Conservation (phyloP, 2,888 invertebrate genomes). For the Cerastis rubricosa region DNA sequence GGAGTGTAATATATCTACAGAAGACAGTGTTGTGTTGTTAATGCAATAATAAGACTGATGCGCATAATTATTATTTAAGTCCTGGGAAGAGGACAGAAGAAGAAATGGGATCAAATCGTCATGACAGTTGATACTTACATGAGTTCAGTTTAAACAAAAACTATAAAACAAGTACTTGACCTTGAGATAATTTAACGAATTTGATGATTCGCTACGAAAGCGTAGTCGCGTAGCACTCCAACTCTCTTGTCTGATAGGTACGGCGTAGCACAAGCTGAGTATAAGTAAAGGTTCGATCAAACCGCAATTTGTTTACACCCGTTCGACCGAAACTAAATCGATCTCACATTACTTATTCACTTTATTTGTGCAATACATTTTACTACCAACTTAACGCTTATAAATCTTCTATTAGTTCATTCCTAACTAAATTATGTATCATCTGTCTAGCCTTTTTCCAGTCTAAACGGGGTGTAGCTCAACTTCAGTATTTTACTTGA, state of each 20-base stretch:
- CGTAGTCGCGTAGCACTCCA: not conserved
- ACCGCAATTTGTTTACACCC: not conserved
- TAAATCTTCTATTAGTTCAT: not conserved
- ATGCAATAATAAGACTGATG: not conserved
- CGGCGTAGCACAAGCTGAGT: conserved; percentile 9
- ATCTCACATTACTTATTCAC: not conserved
- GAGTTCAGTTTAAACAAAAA: not conserved
- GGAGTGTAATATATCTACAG: not conserved
- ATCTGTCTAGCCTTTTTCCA: no score
- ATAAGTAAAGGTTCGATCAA: not conserved
- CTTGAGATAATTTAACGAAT: not conserved
- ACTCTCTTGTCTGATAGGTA: not conserved
- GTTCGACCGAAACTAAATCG: not conserved
- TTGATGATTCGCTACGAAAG: not conserved
- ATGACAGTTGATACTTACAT: not conserved
- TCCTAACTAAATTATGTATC: not conserved
- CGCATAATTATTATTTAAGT: not conserved
- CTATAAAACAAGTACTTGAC: not conserved
- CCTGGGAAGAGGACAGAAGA: not conserved
- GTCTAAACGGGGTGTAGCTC: no score
- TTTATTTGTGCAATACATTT: not conserved
- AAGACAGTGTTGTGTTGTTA: not conserved
- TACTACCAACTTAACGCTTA: not conserved
- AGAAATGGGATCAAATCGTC: not conserved
- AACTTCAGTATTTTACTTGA: no score